Conservation (phyloP, 2,888 invertebrate genomes). For the Dicyrtoma fusca region DNA sequence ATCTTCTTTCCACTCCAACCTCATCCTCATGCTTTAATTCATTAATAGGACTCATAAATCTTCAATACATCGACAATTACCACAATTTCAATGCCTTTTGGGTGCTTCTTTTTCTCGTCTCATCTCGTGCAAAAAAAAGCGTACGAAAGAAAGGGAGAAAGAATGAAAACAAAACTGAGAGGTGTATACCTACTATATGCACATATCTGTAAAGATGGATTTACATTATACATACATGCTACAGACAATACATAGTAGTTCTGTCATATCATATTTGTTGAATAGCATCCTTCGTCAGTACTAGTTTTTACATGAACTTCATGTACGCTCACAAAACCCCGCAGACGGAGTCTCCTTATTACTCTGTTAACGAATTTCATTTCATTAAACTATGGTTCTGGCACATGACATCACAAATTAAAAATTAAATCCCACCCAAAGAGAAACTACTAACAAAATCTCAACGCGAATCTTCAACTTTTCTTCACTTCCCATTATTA, state of each 20-base stretch:
- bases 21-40: conserved; percentile 45
- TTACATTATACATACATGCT: too few relatives aligned
- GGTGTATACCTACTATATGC: not conserved
- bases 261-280: not conserved
- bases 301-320: not conserved
- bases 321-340: not conserved
- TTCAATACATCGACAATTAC: conserved; percentile 42
- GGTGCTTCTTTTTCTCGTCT: conserved; percentile 5
- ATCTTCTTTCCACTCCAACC: conserved; percentile 19
- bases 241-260: too few relatives aligned
- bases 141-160: not conserved
- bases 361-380: not conserved
- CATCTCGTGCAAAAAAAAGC: conserved; percentile 5
- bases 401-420: not conserved
- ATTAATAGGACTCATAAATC: conserved; percentile 47
- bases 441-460: conserved; percentile 4
- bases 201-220: not conserved
- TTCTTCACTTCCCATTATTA: conserved; percentile 22
- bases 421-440: conserved; percentile 20
- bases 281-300: not conserved
- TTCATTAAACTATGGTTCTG: not conserved
- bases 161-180: not conserved
- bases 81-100: conserved; percentile 37
- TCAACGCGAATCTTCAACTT: conserved; percentile 17
- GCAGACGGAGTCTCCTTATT: not conserved